Evolutionary conservation across 2,113 vertebrate genomes (phyloP).

Genomic region (Crotophaga sulcirostris): DNA sequence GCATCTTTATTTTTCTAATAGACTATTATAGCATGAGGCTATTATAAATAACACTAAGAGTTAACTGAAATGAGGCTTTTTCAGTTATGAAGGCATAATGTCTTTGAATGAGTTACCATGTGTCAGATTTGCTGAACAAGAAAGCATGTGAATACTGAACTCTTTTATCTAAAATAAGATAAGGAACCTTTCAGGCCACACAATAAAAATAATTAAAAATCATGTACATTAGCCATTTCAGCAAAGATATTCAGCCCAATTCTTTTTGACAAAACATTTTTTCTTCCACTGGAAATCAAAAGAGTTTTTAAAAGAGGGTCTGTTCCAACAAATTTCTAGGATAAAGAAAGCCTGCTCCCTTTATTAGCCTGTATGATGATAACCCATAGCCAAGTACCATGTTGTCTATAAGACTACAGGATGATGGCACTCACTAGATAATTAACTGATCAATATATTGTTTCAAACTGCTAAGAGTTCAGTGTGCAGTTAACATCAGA

Average conservation of each 20-base stretch:
- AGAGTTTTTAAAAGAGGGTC: background rate
- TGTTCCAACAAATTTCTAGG: background rate
- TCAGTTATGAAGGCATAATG: background rate
- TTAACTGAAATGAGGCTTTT: conserved; percentile 2
- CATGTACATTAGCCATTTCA: background rate
- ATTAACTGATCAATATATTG: background rate
- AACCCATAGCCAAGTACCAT: background rate
- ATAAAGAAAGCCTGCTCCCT: background rate
- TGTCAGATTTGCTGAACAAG: background rate
- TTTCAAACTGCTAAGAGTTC: background rate
- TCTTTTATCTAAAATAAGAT: background rate
- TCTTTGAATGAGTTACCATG: background rate
- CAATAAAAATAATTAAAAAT: background rate
- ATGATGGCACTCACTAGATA: background rate
- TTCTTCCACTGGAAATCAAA: background rate
- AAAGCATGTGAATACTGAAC: background rate
- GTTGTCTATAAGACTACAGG: background rate
- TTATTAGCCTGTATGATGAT: background rate
- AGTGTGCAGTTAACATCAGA: background rate
- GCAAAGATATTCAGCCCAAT: background rate
- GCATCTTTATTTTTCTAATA: background rate
- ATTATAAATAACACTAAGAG: background rate
- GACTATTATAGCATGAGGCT: background rate
- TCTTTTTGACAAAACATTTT: background rate
- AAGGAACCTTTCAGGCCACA: background rate